Evolutionary conservation across 1,140 invertebrate genomes (phyloP), one percentile per base, ranked within the genome.

Genomic region (Drosophila navojoa): DNA sequence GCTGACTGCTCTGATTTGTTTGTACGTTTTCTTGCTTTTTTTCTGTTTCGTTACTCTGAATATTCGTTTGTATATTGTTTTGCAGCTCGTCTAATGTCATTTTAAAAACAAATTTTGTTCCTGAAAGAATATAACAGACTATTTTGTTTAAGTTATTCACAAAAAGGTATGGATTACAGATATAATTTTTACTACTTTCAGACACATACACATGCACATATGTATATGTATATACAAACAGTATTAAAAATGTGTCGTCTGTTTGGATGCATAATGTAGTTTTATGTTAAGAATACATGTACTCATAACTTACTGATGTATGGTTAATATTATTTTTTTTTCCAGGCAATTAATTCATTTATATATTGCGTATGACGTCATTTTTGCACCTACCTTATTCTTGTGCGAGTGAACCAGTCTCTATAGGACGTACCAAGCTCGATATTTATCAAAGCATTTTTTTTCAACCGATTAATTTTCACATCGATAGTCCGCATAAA

Each of bases 11-110:
- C 5, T 40, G 54, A 32, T 68, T 64, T 22, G 6, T 32, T 13
- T 42, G 25, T 16, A 45, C 6, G n/a, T 50, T 25, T 9, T 32
- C 35, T 57, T 6, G 19, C 45, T 55, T 69, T 22, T 50, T 40
- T 35, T 19, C 29, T 75, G 15, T 68, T 40, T 61, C 45, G 15
- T 42, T 49, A 32, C 7, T 38, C 49, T 40, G 38, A 29, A 11
- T 50, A 44, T 61, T 70, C 38, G 35, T 11, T 42, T 75, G 50
- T 16, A 62, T 71, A 44, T 69, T 67, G 60, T 53, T 71, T 53
- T 61, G 55, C 53, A 59, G 7, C 7, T 89, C 84, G 13, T 59
- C 84, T 29, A 86, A 62, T 45, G 84, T 86, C 82, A 86, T 86
- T 45, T 25, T 58, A 72, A 6, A 15, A 15, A 15, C 16, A 19